Conservation (phyloP, 2,113 vertebrate species). For the Gymnobelideus leadbeateri region DNA sequence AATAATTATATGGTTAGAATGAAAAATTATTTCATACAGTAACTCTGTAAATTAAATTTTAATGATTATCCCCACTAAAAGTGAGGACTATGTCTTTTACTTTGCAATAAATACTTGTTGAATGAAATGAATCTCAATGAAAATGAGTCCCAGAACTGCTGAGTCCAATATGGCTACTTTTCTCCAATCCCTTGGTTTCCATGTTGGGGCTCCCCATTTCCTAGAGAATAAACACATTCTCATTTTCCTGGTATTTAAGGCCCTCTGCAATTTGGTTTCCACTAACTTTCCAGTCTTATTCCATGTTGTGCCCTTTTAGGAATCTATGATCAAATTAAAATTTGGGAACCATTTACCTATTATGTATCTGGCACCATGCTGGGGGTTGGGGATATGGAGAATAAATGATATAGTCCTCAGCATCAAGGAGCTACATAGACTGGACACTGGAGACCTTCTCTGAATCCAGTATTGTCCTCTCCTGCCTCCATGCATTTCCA, state of each 20-base stretch:
- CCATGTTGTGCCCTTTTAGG: not conserved
- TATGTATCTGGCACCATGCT: not conserved
- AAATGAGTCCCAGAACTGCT: not conserved
- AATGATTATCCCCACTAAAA: not conserved
- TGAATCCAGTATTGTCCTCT: not conserved
- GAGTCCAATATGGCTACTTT: not conserved
- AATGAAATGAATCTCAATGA: not conserved
- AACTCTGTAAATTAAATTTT: not conserved
- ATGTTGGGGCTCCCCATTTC: not conserved
- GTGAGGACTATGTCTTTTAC: not conserved
- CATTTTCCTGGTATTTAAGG: not conserved
- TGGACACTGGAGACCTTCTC: not conserved
- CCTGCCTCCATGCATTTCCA: not conserved
- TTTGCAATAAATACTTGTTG: not conserved
- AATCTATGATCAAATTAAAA: not conserved
- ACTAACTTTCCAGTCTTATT: not conserved
- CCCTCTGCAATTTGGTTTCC: not conserved
- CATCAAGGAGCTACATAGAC: not conserved
- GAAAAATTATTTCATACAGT: not conserved
- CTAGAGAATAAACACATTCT: not conserved
- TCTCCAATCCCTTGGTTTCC: not conserved
- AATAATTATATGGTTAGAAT: not conserved
- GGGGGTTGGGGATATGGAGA: not conserved
- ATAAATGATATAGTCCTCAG: not conserved
- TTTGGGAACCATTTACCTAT: not conserved